Percentiles rank a stretch among this genome's conserved stretches.
Conservation (phyloP, 1,140 invertebrate genomes). For the Leguminivora glycinivorella region DNA sequence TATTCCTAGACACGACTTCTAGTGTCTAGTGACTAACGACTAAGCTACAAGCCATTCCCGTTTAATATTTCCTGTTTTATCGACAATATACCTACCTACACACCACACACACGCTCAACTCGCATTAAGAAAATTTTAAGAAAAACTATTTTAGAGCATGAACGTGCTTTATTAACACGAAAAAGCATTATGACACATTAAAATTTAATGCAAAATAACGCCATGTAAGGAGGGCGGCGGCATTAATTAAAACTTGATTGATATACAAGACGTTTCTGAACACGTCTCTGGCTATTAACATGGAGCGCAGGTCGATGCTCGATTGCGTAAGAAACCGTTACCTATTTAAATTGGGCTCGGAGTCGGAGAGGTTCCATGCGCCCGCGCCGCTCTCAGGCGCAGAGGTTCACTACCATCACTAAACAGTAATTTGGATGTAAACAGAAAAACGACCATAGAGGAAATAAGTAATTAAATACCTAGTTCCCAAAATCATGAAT, state of each 20-base stretch:
- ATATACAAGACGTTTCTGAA: constrained; percentile 47
- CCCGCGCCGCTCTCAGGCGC: constrained; percentile 34
- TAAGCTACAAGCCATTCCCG: background rate
- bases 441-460: background rate
- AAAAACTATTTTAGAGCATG: background rate
- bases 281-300: constrained; percentile 47
- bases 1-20: background rate
- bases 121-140: background rate
- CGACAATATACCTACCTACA: background rate
- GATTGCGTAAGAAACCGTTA: constrained; percentile 70
- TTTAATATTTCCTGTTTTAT: background rate
- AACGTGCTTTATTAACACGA: background rate
- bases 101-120: background rate
- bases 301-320: constrained; percentile 59
- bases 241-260: constrained; percentile 39
- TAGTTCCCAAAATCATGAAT: background rate
- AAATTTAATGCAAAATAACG: constrained; percentile 2
- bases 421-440: background rate
- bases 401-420: constrained; percentile 29
- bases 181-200: constrained; percentile 3
- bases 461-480: constrained; percentile 5
- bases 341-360: constrained; percentile 66
- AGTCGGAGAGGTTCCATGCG: constrained; percentile 57
- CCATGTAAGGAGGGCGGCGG: constrained; percentile 13
- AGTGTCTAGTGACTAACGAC: background rate